A percentile compares a stretch with the other conserved stretches of the same genome.
phyloP scores from a whole-genome alignment of 2,888 invertebrate species.

The Thereva nobilitata region DNA sequence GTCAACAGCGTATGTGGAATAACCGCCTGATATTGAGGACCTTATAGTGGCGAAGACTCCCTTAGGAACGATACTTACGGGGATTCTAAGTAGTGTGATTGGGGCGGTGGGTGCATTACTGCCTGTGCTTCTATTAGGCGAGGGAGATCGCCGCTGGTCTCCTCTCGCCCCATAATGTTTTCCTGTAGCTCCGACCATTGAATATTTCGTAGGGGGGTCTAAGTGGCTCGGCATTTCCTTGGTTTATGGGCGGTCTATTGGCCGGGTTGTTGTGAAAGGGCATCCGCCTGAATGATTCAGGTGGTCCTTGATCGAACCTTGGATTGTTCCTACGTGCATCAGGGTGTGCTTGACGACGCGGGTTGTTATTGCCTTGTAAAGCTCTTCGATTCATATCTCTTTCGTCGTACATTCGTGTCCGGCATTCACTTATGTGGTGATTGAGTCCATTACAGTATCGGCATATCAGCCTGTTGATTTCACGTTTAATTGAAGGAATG shows the following conservation, averaged over 20 bases:
- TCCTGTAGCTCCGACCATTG: slow-evolving; percentile 3
- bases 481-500: background rate
- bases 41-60: background rate
- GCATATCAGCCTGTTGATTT: slow-evolving; percentile 1
- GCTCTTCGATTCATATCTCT: background rate
- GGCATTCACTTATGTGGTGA: slow-evolving; percentile 1
- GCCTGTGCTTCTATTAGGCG: background rate
- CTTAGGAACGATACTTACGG: background rate
- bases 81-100: background rate
- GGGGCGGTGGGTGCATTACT: background rate
- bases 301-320: background rate
- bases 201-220: slow-evolving; percentile 9
- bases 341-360: no score
- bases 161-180: slow-evolving; percentile 8
- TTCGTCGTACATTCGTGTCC: background rate
- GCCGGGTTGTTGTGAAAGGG: no score
- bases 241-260: background rate
- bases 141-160: slow-evolving; percentile 2
- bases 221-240: background rate
- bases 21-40: slow-evolving; percentile 1
- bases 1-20: background rate
- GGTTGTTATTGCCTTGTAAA: background rate
- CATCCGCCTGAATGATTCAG: background rate
- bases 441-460: slow-evolving; percentile 6
- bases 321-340: background rate